Percentiles rank a stretch among this genome's conserved stretches.
phyloP scores from a whole-genome alignment of 2,113 vertebrate species.

The Oncorhynchus mykiss region DNA sequence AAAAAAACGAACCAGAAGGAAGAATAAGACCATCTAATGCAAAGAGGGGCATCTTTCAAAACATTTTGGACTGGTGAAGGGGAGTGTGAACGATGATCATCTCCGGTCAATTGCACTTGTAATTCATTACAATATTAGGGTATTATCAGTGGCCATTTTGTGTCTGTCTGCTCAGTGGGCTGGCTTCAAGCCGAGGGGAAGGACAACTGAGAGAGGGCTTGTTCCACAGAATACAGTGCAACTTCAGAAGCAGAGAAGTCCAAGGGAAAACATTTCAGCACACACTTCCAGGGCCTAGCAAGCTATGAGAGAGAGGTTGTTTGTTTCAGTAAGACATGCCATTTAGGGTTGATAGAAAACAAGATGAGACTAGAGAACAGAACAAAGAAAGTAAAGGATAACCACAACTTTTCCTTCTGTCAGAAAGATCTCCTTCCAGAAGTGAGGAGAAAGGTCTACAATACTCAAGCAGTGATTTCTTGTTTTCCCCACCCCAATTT shows the following conservation, averaged over 20 bases:
- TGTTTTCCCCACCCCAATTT: slow-evolving; percentile 56
- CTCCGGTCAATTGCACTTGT: neutral
- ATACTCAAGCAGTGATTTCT: slow-evolving; percentile 81
- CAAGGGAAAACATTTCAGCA: slow-evolving; percentile 41
- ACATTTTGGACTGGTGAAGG: too few relatives aligned
- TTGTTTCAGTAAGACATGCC: slow-evolving; percentile 37
- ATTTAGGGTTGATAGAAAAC: slow-evolving; percentile 48
- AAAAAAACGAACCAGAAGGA: neutral
- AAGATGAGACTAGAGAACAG: slow-evolving; percentile 24
- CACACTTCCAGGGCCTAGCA: slow-evolving; percentile 49
- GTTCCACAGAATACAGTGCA: slow-evolving; percentile 74
- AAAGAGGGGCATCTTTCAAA: too few relatives aligned
- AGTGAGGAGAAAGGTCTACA: slow-evolving; percentile 70
- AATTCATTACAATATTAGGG: slow-evolving; percentile 31
- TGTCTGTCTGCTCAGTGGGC: slow-evolving; percentile 58
- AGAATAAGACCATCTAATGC: neutral
- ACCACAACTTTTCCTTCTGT: slow-evolving; percentile 61
- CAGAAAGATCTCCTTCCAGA: slow-evolving; percentile 61
- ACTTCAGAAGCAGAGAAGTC: slow-evolving; percentile 61
- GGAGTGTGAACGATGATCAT: too few relatives aligned
- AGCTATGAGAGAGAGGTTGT: too few relatives aligned
- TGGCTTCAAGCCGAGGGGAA: slow-evolving; percentile 63
- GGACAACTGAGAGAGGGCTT: slow-evolving; percentile 57
- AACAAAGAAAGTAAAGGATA: slow-evolving; percentile 54
- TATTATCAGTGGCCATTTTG: slow-evolving; percentile 19